Conservation (phyloP, 2,888 invertebrate species). For the Melieria omissa region DNA sequence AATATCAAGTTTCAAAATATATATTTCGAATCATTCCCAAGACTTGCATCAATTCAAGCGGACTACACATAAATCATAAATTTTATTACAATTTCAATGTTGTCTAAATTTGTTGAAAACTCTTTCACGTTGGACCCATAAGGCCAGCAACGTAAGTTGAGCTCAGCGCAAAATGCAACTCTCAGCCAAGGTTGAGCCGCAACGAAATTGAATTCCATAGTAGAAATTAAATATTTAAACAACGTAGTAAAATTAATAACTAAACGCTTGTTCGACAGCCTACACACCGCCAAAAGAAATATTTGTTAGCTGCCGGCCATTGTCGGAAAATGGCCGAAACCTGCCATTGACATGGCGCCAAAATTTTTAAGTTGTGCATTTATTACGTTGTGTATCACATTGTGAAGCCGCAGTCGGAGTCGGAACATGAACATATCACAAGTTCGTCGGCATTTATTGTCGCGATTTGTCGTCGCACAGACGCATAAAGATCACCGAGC, state of each 20-base stretch:
- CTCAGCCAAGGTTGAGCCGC: constrained; percentile 17
- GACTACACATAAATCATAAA: constrained; percentile 22
- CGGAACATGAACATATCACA: too few relatives aligned
- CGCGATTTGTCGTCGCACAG: too few relatives aligned
- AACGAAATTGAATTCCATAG: constrained; percentile 22
- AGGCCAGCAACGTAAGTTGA: too few relatives aligned
- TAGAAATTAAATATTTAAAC: constrained; percentile 22
- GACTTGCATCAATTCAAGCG: constrained; percentile 31
- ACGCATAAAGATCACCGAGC: too few relatives aligned
- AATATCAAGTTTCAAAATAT: too few relatives aligned
- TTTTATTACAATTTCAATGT: constrained; percentile 21
- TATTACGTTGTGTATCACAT: too few relatives aligned
- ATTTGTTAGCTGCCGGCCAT: not conserved
- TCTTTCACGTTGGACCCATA: not conserved
- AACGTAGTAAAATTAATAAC: constrained; percentile 10
- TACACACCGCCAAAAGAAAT: constrained; percentile 2
- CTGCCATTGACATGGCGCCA: too few relatives aligned
- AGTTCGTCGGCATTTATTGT: too few relatives aligned
- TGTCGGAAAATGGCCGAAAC: too few relatives aligned
- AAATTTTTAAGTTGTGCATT: too few relatives aligned
- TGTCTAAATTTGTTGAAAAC: not conserved
- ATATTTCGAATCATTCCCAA: too few relatives aligned
- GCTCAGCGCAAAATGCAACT: not conserved
- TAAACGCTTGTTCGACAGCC: not conserved
- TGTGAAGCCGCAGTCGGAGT: too few relatives aligned